Evolutionary conservation across 1,140 invertebrate species (phyloP), one percentile per base, ranked within the genome.

Genomic region (Zelostemma sp.): DNA sequence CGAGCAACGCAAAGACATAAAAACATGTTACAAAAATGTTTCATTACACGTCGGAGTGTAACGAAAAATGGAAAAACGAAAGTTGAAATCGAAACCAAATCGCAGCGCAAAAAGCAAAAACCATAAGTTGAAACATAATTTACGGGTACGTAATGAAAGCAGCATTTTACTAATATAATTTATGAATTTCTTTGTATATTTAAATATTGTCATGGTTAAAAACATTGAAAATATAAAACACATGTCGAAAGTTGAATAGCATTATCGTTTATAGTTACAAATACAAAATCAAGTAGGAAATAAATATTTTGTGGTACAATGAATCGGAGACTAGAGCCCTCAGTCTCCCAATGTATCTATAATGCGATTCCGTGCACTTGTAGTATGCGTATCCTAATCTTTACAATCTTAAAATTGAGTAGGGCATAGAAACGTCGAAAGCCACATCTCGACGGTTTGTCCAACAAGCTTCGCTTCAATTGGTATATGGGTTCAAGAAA

Each of bases 251-350:
- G 61, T 80, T 75, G 76, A 79, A 73, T 79, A 75, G 67, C 61
- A 83, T 75, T 77, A 68, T 81, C 75, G 68, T 78, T 79, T 74
- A 77, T 58, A 76, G 59, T 79, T 72, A 81, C 74, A 83, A 79
- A 76, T 82, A 83, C 76, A 82, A 83, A 82, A 82, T 76, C 72
- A 80, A 79, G 74, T 80, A 77, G 70, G 79, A 80, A 80, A 80
- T 83, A 80, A 82, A 79, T 81, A 82, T 77, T 75, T 25, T 78
- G 56, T 74, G 50, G 53, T 77, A 79, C 73, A 75, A 77, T 75
- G 63, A 77, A 67, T 69, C 50, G 73, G 78, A 81, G 77, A 78
- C 77, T 79, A 80, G 77, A 78, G 67, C 73, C 51, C 64, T 77
- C 73, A 79, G 76, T 79, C 78, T 64, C 70, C 77, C 59, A 72